Evolutionary conservation across 1,140 invertebrate species (phyloP), one percentile per base, ranked within the genome.

Genomic region (Pentalonia nigronervosa): DNA sequence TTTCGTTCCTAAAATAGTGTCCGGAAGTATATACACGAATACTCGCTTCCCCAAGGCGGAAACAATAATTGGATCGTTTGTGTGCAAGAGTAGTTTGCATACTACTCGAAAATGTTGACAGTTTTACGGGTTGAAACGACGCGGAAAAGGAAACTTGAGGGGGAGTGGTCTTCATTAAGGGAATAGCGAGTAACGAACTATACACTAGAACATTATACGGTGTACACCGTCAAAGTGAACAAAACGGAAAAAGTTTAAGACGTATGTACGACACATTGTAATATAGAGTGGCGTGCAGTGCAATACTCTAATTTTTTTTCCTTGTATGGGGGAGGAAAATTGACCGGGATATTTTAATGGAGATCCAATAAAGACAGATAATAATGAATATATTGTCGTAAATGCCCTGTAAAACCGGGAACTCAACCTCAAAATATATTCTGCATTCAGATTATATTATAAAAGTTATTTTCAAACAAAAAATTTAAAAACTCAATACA

Each of bases 41-140:
- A 56, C 34, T 56, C 23, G 1, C 41, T 89, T 41, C 21, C 48
- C 50, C 25, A 14, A 21, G 34, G 88, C 34, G 88, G 50, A 89
- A 36, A 89, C 50, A 56, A 56, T 89, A 56, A 89, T 89, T 89
- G 88, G 50, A 89, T 89, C 88, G 88, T 89, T 88, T 88, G 47
- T 88, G 47, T 88, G 86, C 86, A 21, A 88, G 47, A 50, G 86
- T 34, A 88, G 86, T 88, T 88, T 88, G 86, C 86, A 88, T 88
- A 88, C 47, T 50, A 88, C 47, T 88, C 48, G 86, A 88, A 50
- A 88, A 88, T 23, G 86, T 88, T 88, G 86, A 88, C 86, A 88
- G 45, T 50, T 88, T 88, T 88, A 88, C 86, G 45, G 17, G 47
- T 48, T 50, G 47, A 88, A 88, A 88, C 86, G 47, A 41, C 7